These are phyloP conservation scores for Aporophyla nigra DNA, from an alignment of 2,888 invertebrate species.

Conservation along the genomic window DNA sequence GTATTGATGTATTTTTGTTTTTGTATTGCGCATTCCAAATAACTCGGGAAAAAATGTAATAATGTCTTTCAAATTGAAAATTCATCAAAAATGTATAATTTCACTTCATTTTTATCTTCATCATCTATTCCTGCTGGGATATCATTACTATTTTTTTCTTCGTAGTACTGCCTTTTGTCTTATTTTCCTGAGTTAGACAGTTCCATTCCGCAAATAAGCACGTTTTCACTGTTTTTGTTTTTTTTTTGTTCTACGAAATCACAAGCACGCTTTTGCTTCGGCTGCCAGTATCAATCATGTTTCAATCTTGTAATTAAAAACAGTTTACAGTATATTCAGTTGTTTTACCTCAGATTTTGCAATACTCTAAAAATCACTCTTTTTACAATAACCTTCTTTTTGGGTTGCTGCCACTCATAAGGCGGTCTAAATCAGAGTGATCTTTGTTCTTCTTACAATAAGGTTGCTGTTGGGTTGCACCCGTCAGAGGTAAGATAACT, in stretches of 20 bases:
- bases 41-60: conserved; percentile 9
- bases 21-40: conserved; percentile 50
- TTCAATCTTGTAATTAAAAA: conserved; percentile 11
- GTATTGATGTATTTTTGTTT: conserved; percentile 15
- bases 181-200: conserved; percentile 11
- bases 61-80: background rate
- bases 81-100: background rate
- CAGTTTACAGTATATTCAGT: background rate
- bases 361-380: background rate
- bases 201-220: conserved; percentile 42
- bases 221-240: background rate
- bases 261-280: background rate
- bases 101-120: background rate
- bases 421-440: background rate
- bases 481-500: background rate
- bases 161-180: background rate
- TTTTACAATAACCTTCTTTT: background rate
- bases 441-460: background rate
- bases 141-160: background rate
- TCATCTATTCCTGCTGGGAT: background rate
- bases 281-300: conserved; percentile 14
- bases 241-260: background rate
- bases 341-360: background rate
- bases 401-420: background rate
- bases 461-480: background rate